Percentiles rank a stretch among this genome's conserved stretches.
These are phyloP conservation scores for Masnerella sp. DNA, from an alignment of 2,888 invertebrate genomes.

Conservation along the genomic window DNA sequence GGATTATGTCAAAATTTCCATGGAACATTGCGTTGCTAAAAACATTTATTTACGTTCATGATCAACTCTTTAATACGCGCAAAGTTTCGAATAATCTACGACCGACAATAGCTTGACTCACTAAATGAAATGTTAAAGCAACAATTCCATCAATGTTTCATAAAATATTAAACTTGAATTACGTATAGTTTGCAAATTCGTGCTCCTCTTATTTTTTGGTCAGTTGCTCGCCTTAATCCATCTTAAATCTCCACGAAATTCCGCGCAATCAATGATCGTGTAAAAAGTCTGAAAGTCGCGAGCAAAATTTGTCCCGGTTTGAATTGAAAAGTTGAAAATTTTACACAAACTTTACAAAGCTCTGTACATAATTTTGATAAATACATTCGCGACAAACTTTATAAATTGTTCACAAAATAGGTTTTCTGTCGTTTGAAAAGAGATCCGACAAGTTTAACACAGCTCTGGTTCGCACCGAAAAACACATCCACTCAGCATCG, in stretches of 20 bases:
- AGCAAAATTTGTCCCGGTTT: slow-evolving; percentile 34
- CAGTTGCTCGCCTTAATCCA: slow-evolving; percentile 37
- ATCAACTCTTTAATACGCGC: slow-evolving; percentile 12
- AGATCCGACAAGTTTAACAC: slow-evolving; percentile 54
- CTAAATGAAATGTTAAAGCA: slow-evolving; percentile 43
- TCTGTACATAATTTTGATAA: slow-evolving; percentile 53
- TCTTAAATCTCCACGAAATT: slow-evolving; percentile 34
- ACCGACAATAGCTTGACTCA: slow-evolving; percentile 26
- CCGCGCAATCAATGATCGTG: slow-evolving; percentile 22
- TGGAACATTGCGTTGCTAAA: slow-evolving; percentile 44
- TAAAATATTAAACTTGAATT: slow-evolving; percentile 37
- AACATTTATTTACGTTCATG: slow-evolving; percentile 45
- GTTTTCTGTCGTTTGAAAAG: slow-evolving; percentile 50
- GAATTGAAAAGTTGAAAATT: slow-evolving; percentile 54
- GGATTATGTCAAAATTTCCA: slow-evolving; percentile 39
- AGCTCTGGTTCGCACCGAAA: slow-evolving; percentile 48
- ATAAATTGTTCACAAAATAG: slow-evolving; percentile 54
- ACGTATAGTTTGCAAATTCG: slow-evolving; percentile 41
- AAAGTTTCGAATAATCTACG: slow-evolving; percentile 38
- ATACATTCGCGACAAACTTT: slow-evolving; percentile 53
- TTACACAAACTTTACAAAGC: slow-evolving; percentile 56
- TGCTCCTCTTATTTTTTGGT: slow-evolving; percentile 28
- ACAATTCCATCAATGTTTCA: slow-evolving; percentile 31
- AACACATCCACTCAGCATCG: slow-evolving; percentile 45
- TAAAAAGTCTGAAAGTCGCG: slow-evolving; percentile 41